Evolutionary conservation across 2,113 vertebrate species (phyloP), one percentile per base, ranked within the genome.

Genomic region (Castor canadensis): DNA sequence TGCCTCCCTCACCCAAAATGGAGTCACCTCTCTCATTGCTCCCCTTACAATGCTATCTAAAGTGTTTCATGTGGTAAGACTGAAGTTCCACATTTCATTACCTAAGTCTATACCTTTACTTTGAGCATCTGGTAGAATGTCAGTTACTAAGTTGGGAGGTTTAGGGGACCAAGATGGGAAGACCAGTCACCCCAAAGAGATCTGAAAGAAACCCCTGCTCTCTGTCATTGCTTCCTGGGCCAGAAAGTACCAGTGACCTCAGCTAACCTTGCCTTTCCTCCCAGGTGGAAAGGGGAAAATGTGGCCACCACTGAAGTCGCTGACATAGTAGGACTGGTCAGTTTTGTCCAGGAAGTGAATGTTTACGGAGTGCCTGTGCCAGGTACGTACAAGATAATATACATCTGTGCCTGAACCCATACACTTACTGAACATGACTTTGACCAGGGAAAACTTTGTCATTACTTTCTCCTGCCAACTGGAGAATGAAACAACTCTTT

Each of bases 271-370:
- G 26, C 26, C 94, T 93, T 97, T 90, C 84, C 20, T 79, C 86
- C 84, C 94, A 99, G 99, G 93, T 99, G 99, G 99, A 99, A 99
- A 98, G 99, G 99, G 58, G 99, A 99, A 97, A 99, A 99, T 0
- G 99, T 99, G 84, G 99, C 99, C 38, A 99, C 99, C 30, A 99
- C 94, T 0, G 98, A 99, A 98, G 98, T 98, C 2, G 98, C 98
- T 60, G 98, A 98, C 95, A 92, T 96, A 86, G 24, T 98, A 58
- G 97, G 97, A 80, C 54, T 98, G 83, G 73, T 98, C 47, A 95
- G 97, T 47, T 98, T 97, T 6, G 3, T 99, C 83, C 89, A 99
- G 96, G 99, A 99, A 96, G 99, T 98, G 26, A 99, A 98, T 56
- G 99, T 99, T 12, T 99, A 99, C 2, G 99, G 99, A 75, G 99